phyloP scores from a whole-genome alignment of 1,140 invertebrate species.

The Odontomachus brunneus region DNA sequence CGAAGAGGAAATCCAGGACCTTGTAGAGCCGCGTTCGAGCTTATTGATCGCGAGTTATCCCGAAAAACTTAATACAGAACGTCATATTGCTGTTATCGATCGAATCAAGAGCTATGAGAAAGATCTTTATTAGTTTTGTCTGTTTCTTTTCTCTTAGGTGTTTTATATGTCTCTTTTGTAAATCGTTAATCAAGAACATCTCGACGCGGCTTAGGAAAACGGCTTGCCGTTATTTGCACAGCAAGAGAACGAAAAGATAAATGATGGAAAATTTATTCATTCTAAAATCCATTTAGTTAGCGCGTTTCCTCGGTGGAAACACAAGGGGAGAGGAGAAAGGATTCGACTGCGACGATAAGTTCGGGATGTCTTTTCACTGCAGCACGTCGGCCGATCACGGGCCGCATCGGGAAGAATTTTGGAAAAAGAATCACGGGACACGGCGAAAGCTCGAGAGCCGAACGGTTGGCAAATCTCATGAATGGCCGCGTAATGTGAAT shows the following conservation, averaged over 20 bases:
- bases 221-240: not conserved
- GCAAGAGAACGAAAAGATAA: not conserved
- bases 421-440: constrained; percentile 62
- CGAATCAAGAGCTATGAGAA: not conserved
- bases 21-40: not conserved
- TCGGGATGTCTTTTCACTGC: no score
- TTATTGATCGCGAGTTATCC: not conserved
- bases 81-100: not conserved
- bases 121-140: no score
- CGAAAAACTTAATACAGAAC: not conserved
- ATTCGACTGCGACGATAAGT: not conserved
- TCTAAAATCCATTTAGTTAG: constrained; percentile 25
- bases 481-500: constrained; percentile 86
- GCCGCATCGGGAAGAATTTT: constrained; percentile 23
- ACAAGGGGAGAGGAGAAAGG: not conserved
- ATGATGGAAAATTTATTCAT: constrained; percentile 40
- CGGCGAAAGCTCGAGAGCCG: constrained; percentile 76
- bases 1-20: not conserved
- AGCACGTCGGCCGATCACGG: no score
- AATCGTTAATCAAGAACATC: no score
- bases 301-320: constrained; percentile 1
- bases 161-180: no score
- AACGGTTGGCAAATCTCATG: constrained; percentile 84
- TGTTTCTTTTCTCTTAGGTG: no score
- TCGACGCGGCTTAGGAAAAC: not conserved